Base-by-base conservation (phyloP, 2,113 vertebrate species). In the Echinops telfairi region DNA sequence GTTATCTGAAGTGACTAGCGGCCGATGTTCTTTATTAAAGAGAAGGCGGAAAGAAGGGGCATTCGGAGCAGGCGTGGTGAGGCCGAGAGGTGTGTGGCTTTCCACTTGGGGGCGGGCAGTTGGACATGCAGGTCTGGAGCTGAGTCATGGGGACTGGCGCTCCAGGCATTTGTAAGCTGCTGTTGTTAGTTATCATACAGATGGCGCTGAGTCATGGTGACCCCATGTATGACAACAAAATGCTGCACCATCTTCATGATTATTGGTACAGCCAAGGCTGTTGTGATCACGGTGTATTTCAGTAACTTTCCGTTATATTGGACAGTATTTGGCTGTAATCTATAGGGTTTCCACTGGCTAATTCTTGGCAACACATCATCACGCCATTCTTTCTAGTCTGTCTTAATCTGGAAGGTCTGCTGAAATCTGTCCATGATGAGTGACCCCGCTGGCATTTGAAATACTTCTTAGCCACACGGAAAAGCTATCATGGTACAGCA, bases 91-190 rank as follows among this genome's bases (percentile, higher is more conserved):
- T 15, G 2, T 36, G 19, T 2, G 17, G 25, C 53, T 19, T 31
- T 23, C 29, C 40, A 33, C 27, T 29, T 40, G 17, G 5, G 57
- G 73, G 27, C 64, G 66, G 58, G 40, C 27, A 36, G 33, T 5
- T 23, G 23, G 38, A 17, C 22, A 36, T 1, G 1, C 20, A 5
- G 38, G 47, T 16, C 5, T 2, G 0, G 9, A 25, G n/a, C 1
- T 3, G 22, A 57, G 22, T 9, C 38, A 1, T 20, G 20, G 14
- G 22, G 78, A 47, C n/a, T 47, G 36, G 33, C 1, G 58, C 38
- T 36, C 58, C 33, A 38, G 25, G 6, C 23, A 9, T 15, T 19
- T 71, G 68, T 19, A n/a, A 29, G 15, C 16, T 33, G 29, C 15
- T 70, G 31, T 66, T 66, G 64, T 68, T 68, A 31, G 66, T 70